Conservation (phyloP, 2,797 vertebrate genomes). For the Falco rusticolus region DNA sequence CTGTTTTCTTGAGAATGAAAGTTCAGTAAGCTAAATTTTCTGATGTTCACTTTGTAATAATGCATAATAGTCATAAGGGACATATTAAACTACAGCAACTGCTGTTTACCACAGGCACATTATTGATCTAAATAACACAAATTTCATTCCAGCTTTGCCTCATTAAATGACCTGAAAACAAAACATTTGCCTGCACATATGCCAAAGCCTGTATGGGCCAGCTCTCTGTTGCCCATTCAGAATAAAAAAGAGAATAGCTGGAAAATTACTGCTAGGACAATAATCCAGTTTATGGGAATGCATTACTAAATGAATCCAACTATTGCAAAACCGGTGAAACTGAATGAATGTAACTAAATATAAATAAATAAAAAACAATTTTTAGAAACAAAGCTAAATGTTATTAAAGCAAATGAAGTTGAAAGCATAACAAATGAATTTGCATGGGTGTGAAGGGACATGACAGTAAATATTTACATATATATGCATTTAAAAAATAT, state of each 20-base stretch:
- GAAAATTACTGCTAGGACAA: not conserved
- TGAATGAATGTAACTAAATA: not conserved
- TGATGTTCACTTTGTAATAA: not conserved
- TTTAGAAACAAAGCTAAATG: not conserved
- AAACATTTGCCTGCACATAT: not conserved
- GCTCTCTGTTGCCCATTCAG: not conserved
- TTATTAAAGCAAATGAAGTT: not conserved
- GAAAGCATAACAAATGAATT: not conserved
- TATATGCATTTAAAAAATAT: not conserved
- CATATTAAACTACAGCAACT: not conserved
- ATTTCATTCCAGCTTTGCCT: not conserved
- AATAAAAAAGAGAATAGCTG: not conserved
- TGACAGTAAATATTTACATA: not conserved
- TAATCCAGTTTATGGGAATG: not conserved
- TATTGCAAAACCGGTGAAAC: not conserved
- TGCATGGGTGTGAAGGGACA: not conserved
- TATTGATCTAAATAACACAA: not conserved
- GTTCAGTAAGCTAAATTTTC: not conserved
- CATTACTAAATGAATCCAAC: not conserved
- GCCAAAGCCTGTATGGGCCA: not conserved
- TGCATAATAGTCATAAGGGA: not conserved
- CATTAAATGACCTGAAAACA: not conserved
- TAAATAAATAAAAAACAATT: not conserved
- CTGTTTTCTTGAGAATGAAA: not conserved
- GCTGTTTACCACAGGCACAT: not conserved